Conservation (phyloP, 2,888 invertebrate species). For the Conchocele bisecta region DNA sequence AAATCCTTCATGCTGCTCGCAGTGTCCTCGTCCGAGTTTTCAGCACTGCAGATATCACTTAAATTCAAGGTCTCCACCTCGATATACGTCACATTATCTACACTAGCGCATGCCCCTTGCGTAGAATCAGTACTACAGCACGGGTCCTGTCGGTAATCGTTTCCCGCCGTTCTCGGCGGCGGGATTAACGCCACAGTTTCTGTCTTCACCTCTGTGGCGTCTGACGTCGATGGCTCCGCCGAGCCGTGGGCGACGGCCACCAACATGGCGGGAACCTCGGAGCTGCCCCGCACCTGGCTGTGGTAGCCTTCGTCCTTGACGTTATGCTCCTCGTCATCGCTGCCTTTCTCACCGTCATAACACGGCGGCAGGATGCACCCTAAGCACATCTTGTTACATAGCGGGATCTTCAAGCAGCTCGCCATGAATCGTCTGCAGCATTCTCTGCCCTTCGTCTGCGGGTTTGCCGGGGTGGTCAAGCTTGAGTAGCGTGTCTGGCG, state of each 20-base stretch:
- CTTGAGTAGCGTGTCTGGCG: slow-evolving; percentile 50
- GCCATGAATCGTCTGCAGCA: slow-evolving; percentile 52
- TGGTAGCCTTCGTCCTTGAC: slow-evolving; percentile 53
- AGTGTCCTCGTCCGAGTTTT: slow-evolving; percentile 2
- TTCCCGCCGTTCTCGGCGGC: slow-evolving; percentile 34
- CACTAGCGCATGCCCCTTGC: neutral
- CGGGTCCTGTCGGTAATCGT: slow-evolving; percentile 48
- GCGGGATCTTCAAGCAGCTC: slow-evolving; percentile 49
- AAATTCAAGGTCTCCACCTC: slow-evolving; percentile 49
- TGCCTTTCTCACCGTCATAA: slow-evolving; percentile 40
- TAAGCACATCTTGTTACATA: slow-evolving; percentile 54
- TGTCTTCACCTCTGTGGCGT: slow-evolving; percentile 53
- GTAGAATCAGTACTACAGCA: slow-evolving; percentile 17
- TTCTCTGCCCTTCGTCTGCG: slow-evolving; percentile 50
- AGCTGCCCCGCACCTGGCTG: slow-evolving; percentile 55
- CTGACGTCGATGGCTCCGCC: slow-evolving; percentile 24
- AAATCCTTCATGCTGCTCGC: too few species aligned
- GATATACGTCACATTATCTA: slow-evolving; percentile 51
- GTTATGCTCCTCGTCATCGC: slow-evolving; percentile 48
- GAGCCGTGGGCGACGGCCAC: slow-evolving; percentile 28
- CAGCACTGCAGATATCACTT: neutral
- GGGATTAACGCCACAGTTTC: slow-evolving; percentile 48
- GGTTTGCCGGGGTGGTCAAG: slow-evolving; percentile 38
- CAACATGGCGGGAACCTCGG: slow-evolving; percentile 8
- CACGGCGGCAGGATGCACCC: slow-evolving; percentile 55